Conservation (phyloP, 2,888 invertebrate genomes). For the Ditula angustiorana region DNA sequence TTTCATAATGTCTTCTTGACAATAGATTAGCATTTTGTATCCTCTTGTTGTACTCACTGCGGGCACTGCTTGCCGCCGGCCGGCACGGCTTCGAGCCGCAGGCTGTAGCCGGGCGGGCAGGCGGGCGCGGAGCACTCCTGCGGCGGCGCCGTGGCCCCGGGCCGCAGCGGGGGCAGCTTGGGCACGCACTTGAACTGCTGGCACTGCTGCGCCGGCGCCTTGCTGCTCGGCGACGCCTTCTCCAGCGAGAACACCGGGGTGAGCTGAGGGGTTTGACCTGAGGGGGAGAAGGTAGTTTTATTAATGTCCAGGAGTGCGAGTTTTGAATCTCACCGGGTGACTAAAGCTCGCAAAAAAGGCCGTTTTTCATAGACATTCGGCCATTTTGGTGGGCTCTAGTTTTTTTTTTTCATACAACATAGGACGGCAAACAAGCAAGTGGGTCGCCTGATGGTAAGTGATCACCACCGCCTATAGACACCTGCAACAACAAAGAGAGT, state of each 20-base stretch:
- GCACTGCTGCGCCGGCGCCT: constrained; percentile 63
- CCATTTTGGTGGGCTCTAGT: too few species aligned
- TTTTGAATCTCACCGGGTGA: too few species aligned
- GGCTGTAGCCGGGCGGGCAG: constrained; percentile 87
- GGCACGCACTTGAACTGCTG: constrained; percentile 85
- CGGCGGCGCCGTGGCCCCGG: constrained; percentile 58
- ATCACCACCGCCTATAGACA: too few species aligned
- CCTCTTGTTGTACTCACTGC: constrained; percentile 69
- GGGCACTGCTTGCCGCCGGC: constrained; percentile 73
- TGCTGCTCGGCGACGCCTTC: constrained; percentile 55
- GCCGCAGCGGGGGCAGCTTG: constrained; percentile 72
- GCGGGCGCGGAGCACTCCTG: constrained; percentile 72
- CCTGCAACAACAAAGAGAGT: too few species aligned
- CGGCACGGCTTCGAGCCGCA: constrained; percentile 74
- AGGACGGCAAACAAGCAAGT: too few species aligned
- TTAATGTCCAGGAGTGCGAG: too few species aligned
- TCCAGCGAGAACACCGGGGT: constrained; percentile 68
- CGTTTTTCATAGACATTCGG: too few species aligned
- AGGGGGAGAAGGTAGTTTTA: constrained; percentile 40
- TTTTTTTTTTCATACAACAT: too few species aligned
- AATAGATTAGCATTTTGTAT: too few species aligned
- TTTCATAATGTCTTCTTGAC: too few species aligned
- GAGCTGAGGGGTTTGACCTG: constrained; percentile 53
- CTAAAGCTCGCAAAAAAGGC: too few species aligned
- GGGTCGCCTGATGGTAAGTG: too few species aligned